These are phyloP conservation scores for Musca domestica DNA, from an alignment of 1,140 invertebrate genomes.

Conservation along the genomic window DNA sequence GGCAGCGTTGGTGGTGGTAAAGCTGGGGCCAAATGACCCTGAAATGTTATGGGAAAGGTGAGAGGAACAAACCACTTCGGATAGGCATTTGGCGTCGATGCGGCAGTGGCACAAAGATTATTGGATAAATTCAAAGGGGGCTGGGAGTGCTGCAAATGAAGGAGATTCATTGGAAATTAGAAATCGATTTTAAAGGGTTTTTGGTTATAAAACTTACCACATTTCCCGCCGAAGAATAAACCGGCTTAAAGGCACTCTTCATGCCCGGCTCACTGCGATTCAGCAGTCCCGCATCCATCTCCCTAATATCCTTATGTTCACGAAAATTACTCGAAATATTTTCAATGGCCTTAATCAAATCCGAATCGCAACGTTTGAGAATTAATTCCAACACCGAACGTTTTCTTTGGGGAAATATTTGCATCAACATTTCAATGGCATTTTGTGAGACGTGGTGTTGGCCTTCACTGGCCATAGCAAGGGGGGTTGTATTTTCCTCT, in stretches of 20 bases:
- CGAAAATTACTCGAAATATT: slow-evolving; percentile 36
- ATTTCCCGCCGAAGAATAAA: slow-evolving; percentile 21
- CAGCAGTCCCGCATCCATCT: not conserved
- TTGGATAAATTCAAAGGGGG: not conserved
- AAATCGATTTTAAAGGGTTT: not conserved
- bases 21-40: slow-evolving; percentile 51
- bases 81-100: slow-evolving; percentile 41
- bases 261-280: slow-evolving; percentile 12
- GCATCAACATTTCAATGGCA: slow-evolving; percentile 78
- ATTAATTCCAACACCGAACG: slow-evolving; percentile 83
- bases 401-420: slow-evolving; percentile 85
- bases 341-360: slow-evolving; percentile 67
- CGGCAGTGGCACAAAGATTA: not conserved
- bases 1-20: slow-evolving; percentile 48
- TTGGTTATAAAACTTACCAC: not conserved
- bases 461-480: too few relatives aligned
- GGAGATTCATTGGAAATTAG: not conserved
- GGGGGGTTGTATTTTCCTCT: too few relatives aligned
- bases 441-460: slow-evolving; percentile 56
- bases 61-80: slow-evolving; percentile 53
- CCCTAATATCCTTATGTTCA: not conserved
- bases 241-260: slow-evolving; percentile 44
- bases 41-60: slow-evolving; percentile 48
- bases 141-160: not conserved
- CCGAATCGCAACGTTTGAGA: slow-evolving; percentile 79